Base-by-base conservation (phyloP, 2,797 vertebrate genomes). In the Strix occidentalis region DNA sequence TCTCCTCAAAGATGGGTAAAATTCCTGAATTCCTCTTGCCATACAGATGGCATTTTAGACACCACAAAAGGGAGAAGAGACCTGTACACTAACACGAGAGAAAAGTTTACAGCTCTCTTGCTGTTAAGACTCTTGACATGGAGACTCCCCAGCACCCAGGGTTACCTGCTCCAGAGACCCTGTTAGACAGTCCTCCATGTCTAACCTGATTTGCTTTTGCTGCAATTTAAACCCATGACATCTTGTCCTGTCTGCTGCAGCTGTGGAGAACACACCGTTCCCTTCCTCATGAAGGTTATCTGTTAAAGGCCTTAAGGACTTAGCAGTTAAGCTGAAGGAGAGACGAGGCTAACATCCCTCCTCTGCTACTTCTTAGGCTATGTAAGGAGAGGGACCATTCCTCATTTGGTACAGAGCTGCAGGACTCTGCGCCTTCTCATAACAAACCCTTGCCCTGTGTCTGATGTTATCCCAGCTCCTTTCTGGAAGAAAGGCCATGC, bases 241-340 rank as follows among this genome's bases (percentile, higher is more conserved):
- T 74, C 84, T 78, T 77, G 74, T 84, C 58, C 70, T 69, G 53
- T 61, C 43, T 63, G 84, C 91, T 1, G 8, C 50, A 90, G 92
- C 76, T 64, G 15, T 0, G 1, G 84, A 79, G 53, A 65, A n/a
- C 69, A 69, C 53, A 11, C 65, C 7, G 5, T 86, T 90, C 77
- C 70, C 28, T 84, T 72, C 81, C 58, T 84, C 50, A 5, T 66
- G 74, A 68, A 82, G 39, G 80, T 95, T 84, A 37, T 87, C 63
- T 84, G 90, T 79, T 46, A 82, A 84, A 90, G 88, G 65, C 80
- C 35, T 84, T 90, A 75, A 75, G 54, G 51, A 89, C 56, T 69
- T 78, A 37, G 50, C 21, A 35, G 85, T 84, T 96, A 69, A 94
- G 46, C 60, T 69, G 72, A 46, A 39, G 54, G 13, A 18, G 58